Evolutionary conservation across 2,888 invertebrate genomes (phyloP), one percentile per base, ranked within the genome.

Genomic region (Notodromas monacha): DNA sequence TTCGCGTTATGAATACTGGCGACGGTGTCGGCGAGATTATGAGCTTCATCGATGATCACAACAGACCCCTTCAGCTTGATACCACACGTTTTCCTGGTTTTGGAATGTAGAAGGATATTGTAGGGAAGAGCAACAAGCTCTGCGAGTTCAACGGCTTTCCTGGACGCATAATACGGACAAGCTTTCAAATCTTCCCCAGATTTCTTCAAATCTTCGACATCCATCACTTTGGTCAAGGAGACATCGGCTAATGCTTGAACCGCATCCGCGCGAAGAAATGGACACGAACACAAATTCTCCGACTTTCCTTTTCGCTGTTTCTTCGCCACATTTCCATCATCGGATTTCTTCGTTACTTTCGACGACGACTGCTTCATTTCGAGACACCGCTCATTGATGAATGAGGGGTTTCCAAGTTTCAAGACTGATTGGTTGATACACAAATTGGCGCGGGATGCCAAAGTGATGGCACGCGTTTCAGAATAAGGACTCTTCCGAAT

Each of bases 121-220:
- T 72, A 72, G 1, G 70, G 69, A 6, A 69, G 50, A 29, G 72
- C 57, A 31, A 77, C 54, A 4, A 61, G 49, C 46, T 92, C 73
- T 5, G 84, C 73, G 45, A 73, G 65, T 36, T 65, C 61, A 14
- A 74, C 55, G 3, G 81, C 70, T 44, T 63, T 60, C 40, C 86
- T 59, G 2, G 72, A 60, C 0, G 77, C 72, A 50, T 89, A 96
- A 54, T 92, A 96, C 0, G 89, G 77, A 49, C 96, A 96, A 1
- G 73, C 73, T 36, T 66, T 63, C 30, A 65, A 42, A 35, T 38
- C 32, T 61, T 52, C 60, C 0, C 68, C 76, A 39, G 53, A 52
- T 26, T 50, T 52, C 0, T 70, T 65, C 31, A 81, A 52, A 41
- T 86, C 74, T 47, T 89, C 86, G 40, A 89, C 67, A 48, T 89